Evolutionary conservation across 2,113 vertebrate species (phyloP).

Genomic region (Scartelaos histophorus): DNA sequence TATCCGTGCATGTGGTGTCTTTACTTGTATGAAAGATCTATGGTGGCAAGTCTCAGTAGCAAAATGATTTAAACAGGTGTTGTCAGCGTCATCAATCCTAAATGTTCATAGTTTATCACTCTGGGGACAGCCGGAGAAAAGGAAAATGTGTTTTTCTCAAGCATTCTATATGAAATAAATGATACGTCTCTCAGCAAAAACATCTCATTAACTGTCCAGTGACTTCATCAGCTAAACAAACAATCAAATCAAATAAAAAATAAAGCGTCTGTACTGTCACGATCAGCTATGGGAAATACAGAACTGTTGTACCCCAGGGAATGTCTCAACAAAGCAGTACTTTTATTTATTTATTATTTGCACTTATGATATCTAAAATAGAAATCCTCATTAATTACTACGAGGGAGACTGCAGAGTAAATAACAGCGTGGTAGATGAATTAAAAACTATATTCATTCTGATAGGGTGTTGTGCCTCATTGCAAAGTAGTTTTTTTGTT

Average conservation of each 20-base stretch:
- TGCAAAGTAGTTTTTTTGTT: not conserved
- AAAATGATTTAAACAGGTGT: not conserved
- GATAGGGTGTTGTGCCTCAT: not conserved
- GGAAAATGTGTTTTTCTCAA: not conserved
- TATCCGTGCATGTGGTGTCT: not conserved
- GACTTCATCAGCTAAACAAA: constrained; percentile 28
- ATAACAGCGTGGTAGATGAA: not conserved
- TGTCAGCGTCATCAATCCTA: constrained; percentile 10
- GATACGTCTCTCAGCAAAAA: constrained; percentile 25
- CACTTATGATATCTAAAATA: constrained; percentile 6
- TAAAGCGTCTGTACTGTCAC: constrained; percentile 32
- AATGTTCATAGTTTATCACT: constrained; percentile 15
- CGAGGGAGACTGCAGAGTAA: not conserved
- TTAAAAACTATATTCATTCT: not conserved
- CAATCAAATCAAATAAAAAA: constrained; percentile 36
- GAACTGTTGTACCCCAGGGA: constrained; percentile 14
- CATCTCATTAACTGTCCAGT: constrained; percentile 37
- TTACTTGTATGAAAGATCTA: constrained; percentile 5
- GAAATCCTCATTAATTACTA: constrained; percentile 20
- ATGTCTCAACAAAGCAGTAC: not conserved
- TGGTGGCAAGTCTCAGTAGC: not conserved
- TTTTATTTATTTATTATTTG: constrained; percentile 8
- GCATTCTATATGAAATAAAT: constrained; percentile 9
- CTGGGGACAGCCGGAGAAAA: constrained; percentile 1
- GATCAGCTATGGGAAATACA: constrained; percentile 18